Conservation (phyloP, 2,113 vertebrate species). For the Anoplopoma fimbria region DNA sequence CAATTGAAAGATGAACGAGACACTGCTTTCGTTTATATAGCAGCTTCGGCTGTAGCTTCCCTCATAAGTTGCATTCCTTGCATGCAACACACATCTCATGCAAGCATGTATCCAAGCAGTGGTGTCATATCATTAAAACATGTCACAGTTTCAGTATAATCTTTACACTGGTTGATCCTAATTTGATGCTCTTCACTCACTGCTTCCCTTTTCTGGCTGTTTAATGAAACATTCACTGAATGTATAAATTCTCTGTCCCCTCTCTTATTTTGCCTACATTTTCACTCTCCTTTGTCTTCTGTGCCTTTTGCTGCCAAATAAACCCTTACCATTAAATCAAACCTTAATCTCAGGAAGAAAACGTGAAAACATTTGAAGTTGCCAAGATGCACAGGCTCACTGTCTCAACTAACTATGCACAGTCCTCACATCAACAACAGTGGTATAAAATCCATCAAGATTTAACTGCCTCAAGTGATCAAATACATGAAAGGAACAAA, state of each 20-base stretch:
- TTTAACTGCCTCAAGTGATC: not conserved
- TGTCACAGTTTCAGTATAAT: not conserved
- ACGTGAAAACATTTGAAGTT: constrained; percentile 5
- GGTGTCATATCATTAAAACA: not conserved
- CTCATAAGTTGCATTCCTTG: not conserved
- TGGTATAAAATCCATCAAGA: not conserved
- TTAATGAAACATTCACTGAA: constrained; percentile 12
- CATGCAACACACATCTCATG: not conserved
- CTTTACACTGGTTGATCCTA: not conserved
- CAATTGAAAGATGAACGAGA: not conserved
- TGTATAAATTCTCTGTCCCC: not conserved
- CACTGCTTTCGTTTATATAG: not conserved
- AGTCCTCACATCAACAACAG: not conserved
- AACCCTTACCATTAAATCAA: not conserved
- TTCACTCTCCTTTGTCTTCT: not conserved
- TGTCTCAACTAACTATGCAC: not conserved
- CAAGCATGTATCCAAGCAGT: not conserved
- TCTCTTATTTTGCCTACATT: not conserved
- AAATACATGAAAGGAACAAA: constrained; percentile 8
- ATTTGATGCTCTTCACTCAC: not conserved
- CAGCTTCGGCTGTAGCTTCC: not conserved
- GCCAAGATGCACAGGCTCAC: not conserved
- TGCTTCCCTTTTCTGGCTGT: not conserved
- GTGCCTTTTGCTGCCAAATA: not conserved
- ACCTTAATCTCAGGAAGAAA: constrained; percentile 10